phyloP scores from a whole-genome alignment of 1,140 invertebrate genomes.

The Epicauta chinensis region DNA sequence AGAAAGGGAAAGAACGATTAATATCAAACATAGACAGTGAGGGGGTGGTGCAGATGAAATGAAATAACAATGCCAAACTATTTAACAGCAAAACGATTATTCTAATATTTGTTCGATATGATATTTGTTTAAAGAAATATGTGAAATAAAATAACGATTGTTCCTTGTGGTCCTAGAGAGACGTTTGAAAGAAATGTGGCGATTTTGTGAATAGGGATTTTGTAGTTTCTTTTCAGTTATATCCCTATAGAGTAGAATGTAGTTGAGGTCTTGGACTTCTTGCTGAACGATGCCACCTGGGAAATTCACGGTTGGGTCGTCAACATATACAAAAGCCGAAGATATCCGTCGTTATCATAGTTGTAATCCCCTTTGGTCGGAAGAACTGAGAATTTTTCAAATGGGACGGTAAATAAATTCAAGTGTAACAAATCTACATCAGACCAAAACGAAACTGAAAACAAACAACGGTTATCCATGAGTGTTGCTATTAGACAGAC shows the following conservation, averaged over 20 bases:
- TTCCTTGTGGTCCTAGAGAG: too few species aligned
- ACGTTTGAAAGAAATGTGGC: too few species aligned
- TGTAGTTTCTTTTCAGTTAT: slow-evolving; percentile 17
- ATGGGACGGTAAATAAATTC: slow-evolving; percentile 17
- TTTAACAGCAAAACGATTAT: too few species aligned
- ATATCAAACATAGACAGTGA: slow-evolving; percentile 22
- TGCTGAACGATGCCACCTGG: slow-evolving; percentile 14
- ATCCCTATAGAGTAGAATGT: slow-evolving; percentile 3
- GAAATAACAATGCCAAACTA: slow-evolving; percentile 13
- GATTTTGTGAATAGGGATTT: too few species aligned
- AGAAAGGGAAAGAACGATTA: slow-evolving; percentile 25
- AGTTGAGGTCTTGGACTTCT: slow-evolving; percentile 4
- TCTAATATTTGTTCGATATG: too few species aligned
- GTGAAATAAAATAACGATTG: too few species aligned
- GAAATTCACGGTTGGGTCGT: slow-evolving; percentile 15
- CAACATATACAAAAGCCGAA: slow-evolving; percentile 11
- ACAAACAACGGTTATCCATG: too few species aligned
- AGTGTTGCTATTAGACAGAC: too few species aligned
- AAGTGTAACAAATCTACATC: slow-evolving; percentile 19
- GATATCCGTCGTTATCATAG: slow-evolving; percentile 20
- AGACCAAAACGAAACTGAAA: slow-evolving; percentile 16
- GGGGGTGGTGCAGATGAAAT: slow-evolving; percentile 21
- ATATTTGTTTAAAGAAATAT: too few species aligned
- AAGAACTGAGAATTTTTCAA: slow-evolving; percentile 16
- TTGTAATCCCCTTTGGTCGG: slow-evolving; percentile 11